Percentiles rank a stretch among this genome's conserved stretches.
Evolutionary conservation across 1,140 invertebrate genomes (phyloP).

Genomic region (Chrysomallon squamiferum): DNA sequence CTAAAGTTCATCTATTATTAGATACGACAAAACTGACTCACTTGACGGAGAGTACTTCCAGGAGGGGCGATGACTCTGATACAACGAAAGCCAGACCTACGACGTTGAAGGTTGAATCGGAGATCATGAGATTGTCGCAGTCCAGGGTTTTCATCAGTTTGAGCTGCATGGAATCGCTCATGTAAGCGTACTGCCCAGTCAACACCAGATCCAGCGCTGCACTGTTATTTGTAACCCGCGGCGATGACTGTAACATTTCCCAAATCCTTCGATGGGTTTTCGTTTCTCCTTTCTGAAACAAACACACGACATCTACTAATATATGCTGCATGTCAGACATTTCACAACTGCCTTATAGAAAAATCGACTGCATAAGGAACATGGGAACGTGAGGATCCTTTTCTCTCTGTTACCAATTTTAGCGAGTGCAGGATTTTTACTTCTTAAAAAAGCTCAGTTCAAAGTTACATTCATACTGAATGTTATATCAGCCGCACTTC

Average conservation of each 20-base stretch:
- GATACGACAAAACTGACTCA: no score
- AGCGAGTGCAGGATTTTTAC: no score
- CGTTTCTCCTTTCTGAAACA: constrained; percentile 18
- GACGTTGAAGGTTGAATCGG: constrained; percentile 18
- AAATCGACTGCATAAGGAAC: no score
- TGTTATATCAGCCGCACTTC: no score
- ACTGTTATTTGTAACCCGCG: background rate
- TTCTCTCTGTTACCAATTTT: no score
- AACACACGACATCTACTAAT: no score
- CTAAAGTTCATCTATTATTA: no score
- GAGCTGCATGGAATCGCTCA: constrained; percentile 21
- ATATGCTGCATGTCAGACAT: no score
- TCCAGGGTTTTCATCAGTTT: constrained; percentile 13
- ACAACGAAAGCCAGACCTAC: constrained; percentile 23
- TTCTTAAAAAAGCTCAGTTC: no score
- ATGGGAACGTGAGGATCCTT: no score
- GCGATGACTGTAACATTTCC: constrained; percentile 16
- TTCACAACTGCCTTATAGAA: no score
- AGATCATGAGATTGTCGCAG: constrained; percentile 18
- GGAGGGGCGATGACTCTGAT: constrained; percentile 5
- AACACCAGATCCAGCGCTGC: constrained; percentile 13
- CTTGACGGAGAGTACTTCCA: constrained; percentile 15
- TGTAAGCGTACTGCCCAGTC: constrained; percentile 18
- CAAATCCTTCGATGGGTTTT: constrained; percentile 9
- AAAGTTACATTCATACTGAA: no score